Evolutionary conservation across 1,140 invertebrate genomes (phyloP).

Genomic region (Drosophila elegans): DNA sequence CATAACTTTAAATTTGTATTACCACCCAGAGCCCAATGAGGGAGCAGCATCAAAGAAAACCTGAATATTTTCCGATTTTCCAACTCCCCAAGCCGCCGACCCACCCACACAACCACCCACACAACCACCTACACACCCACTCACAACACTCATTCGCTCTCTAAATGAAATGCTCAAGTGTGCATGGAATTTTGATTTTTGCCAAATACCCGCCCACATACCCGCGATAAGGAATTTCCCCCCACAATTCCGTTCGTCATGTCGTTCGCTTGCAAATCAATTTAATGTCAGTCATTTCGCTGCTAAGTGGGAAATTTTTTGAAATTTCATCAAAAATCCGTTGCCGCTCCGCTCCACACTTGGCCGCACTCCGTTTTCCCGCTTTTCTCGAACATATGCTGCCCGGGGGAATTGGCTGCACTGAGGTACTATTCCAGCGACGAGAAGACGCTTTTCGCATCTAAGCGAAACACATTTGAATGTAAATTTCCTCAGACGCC

Average conservation of each 20-base stretch:
- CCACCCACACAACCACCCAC: conserved; percentile 4
- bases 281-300: conserved; percentile 84
- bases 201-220: conserved; percentile 35
- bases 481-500: conserved; percentile 79
- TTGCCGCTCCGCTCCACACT: conserved; percentile 18
- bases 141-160: conserved; percentile 53
- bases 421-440: conserved; percentile 60
- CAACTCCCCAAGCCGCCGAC: conserved; percentile 57
- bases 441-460: conserved; percentile 58
- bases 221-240: conserved; percentile 28
- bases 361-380: conserved; percentile 1
- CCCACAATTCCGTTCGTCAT: conserved; percentile 73
- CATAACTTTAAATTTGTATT: conserved; percentile 85
- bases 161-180: conserved; percentile 84
- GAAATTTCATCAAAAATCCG: conserved; percentile 85
- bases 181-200: conserved; percentile 84
- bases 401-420: conserved; percentile 79
- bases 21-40: conserved; percentile 78
- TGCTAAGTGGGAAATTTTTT: conserved; percentile 82
- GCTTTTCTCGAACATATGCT: conserved; percentile 69
- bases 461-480: conserved; percentile 84
- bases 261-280: conserved; percentile 84
- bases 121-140: neutral
- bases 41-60: conserved; percentile 43
- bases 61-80: conserved; percentile 69